phyloP scores from a whole-genome alignment of 2,888 invertebrate genomes.

The Epinotia ramella region DNA sequence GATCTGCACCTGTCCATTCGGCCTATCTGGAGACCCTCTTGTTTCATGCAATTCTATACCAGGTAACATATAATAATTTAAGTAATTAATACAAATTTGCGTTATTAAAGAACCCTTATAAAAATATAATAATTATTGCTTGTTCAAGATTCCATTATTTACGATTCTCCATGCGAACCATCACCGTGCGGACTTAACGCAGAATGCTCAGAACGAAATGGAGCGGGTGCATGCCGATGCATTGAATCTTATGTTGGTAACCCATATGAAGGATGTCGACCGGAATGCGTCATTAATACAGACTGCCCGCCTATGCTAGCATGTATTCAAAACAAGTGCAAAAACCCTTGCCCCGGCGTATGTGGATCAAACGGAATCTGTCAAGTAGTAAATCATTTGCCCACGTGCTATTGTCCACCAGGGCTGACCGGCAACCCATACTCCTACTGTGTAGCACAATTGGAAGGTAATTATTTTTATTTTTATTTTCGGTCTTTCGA shows the following conservation, averaged over 20 bases:
- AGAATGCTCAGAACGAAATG: slow-evolving; percentile 86
- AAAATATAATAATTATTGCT: slow-evolving; percentile 28
- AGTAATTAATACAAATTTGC: neutral
- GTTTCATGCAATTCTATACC: slow-evolving; percentile 72
- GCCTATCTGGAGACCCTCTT: slow-evolving; percentile 89
- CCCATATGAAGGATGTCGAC: slow-evolving; percentile 88
- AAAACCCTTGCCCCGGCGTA: slow-evolving; percentile 91
- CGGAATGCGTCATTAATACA: slow-evolving; percentile 92
- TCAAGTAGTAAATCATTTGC: slow-evolving; percentile 90
- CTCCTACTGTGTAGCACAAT: slow-evolving; percentile 82
- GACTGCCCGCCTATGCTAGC: slow-evolving; percentile 91
- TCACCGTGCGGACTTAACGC: slow-evolving; percentile 89
- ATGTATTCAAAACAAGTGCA: slow-evolving; percentile 91
- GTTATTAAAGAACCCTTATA: neutral
- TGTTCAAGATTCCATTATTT: slow-evolving; percentile 70
- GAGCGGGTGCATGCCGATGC: slow-evolving; percentile 89
- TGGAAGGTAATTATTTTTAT: slow-evolving; percentile 64
- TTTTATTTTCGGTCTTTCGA: neutral
- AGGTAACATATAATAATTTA: slow-evolving; percentile 63
- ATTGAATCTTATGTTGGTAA: slow-evolving; percentile 83
- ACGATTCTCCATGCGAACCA: slow-evolving; percentile 87
- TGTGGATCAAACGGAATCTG: slow-evolving; percentile 91
- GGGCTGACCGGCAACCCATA: slow-evolving; percentile 90
- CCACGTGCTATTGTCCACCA: slow-evolving; percentile 88
- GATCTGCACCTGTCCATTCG: slow-evolving; percentile 86